phyloP scores from a whole-genome alignment of 2,113 vertebrate species.

The Bostrychus sinensis region DNA sequence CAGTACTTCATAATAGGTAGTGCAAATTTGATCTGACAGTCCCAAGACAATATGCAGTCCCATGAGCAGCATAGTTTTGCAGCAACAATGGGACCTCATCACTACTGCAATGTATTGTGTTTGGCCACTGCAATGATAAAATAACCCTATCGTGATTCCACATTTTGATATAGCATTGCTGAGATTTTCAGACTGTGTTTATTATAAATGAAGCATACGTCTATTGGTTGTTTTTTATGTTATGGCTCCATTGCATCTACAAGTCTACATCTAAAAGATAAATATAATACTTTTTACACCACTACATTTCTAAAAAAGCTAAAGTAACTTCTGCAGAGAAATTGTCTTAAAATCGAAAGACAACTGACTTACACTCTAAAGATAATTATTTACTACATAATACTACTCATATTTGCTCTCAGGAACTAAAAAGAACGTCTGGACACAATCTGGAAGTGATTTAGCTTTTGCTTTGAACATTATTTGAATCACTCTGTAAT shows the following conservation, averaged over 20 bases:
- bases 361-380: too few species aligned
- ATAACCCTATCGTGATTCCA: neutral
- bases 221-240: neutral
- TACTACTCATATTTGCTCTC: too few species aligned
- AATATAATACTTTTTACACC: too few species aligned
- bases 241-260: neutral
- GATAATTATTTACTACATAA: too few species aligned
- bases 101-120: neutral
- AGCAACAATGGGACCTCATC: constrained; percentile 11
- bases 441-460: too few species aligned
- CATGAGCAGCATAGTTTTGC: constrained; percentile 15
- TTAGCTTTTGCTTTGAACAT: too few species aligned
- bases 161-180: constrained; percentile 14
- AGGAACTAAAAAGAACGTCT: too few species aligned
- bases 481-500: too few species aligned
- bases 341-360: too few species aligned
- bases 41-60: constrained; percentile 33
- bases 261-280: too few species aligned
- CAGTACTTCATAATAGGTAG: constrained; percentile 19
- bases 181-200: constrained; percentile 9
- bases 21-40: constrained; percentile 39
- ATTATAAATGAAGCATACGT: constrained; percentile 12
- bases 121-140: neutral
- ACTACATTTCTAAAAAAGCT: too few species aligned
- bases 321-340: too few species aligned